phyloP scores from a whole-genome alignment of 2,888 invertebrate genomes.

The Nemurella pictetii region DNA sequence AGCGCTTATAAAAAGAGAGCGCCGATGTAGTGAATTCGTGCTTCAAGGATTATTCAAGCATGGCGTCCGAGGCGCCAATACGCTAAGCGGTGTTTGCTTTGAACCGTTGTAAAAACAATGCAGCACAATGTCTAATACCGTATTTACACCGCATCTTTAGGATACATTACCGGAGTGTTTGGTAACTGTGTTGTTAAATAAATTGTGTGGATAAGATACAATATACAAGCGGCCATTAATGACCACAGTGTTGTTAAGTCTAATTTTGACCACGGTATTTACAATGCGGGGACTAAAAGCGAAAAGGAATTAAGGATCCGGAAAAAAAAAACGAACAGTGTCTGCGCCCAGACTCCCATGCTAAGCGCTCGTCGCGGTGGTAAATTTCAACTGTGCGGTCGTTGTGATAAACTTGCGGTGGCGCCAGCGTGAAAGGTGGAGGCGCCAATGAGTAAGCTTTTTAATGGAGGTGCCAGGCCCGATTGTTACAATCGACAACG shows the following conservation, averaged over 20 bases:
- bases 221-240: neutral
- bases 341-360: neutral
- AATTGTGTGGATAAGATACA: slow-evolving; percentile 7
- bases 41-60: neutral
- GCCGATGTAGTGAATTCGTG: slow-evolving; percentile 4
- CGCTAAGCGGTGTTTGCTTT: slow-evolving; percentile 16
- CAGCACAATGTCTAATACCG: neutral
- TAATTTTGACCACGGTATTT: neutral
- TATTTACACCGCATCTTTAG: slow-evolving; percentile 22
- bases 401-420: neutral
- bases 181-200: slow-evolving; percentile 22
- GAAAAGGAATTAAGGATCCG: neutral
- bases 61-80: slow-evolving; percentile 5
- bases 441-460: neutral
- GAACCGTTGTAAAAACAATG: slow-evolving; percentile 11
- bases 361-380: neutral
- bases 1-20: slow-evolving; percentile 4
- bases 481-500: neutral
- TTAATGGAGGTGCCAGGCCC: neutral
- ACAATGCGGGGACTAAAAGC: neutral
- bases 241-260: neutral
- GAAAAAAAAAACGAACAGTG: neutral
- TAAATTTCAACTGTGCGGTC: neutral
- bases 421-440: neutral
- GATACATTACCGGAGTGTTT: neutral